These are phyloP conservation scores for Oscheius sp. DNA, from an alignment of 2,888 invertebrate species.

Conservation along the genomic window DNA sequence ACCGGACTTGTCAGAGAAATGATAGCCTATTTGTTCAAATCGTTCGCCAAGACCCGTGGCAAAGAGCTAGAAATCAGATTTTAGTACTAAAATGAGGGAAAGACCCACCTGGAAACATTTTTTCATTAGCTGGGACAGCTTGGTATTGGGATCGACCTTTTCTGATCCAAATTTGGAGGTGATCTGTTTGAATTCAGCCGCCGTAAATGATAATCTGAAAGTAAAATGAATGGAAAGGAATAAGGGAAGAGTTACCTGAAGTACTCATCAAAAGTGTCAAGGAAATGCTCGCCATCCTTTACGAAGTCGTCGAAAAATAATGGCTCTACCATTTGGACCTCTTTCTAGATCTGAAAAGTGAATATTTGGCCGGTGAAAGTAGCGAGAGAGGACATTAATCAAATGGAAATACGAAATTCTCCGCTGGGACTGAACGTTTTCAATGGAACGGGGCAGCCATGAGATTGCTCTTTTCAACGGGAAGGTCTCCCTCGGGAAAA, in stretches of 20 bases:
- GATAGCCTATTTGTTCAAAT: slow-evolving; percentile 9
- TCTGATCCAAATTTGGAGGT: neutral
- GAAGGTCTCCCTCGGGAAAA: too few species aligned
- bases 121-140: neutral
- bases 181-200: neutral
- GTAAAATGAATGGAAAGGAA: neutral
- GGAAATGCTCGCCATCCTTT: slow-evolving; percentile 11
- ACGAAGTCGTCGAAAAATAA: neutral
- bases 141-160: neutral
- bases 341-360: neutral
- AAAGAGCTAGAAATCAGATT: neutral
- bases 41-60: neutral
- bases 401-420: neutral
- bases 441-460: neutral
- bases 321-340: neutral
- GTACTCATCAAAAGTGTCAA: slow-evolving; percentile 10
- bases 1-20: neutral
- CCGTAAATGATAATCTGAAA: slow-evolving; percentile 3
- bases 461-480: too few species aligned
- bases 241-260: slow-evolving; percentile 1
- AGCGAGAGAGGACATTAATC: neutral
- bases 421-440: neutral
- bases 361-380: neutral
- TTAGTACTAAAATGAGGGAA: too few species aligned
- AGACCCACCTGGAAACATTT: slow-evolving; percentile 11